Conservation (phyloP, 2,113 vertebrate genomes). For the Sialia sialis region DNA sequence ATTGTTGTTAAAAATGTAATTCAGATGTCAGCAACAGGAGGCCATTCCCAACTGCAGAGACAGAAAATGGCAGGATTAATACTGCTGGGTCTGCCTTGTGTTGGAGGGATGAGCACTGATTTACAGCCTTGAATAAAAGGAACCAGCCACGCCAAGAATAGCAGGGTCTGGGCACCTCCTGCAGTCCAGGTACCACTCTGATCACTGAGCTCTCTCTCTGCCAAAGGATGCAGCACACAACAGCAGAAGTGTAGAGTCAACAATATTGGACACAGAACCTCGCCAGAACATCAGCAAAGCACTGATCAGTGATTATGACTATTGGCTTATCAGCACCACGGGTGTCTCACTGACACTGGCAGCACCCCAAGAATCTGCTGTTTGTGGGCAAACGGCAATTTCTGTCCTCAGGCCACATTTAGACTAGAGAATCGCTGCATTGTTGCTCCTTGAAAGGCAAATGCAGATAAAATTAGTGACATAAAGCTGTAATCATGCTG, state of each 20-base stretch:
- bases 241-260: background rate
- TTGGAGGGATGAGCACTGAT: background rate
- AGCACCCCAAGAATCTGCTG: background rate
- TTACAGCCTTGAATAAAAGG: background rate
- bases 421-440: background rate
- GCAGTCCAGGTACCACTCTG: background rate
- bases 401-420: background rate
- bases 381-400: slow-evolving; percentile 4
- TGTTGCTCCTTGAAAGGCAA: slow-evolving; percentile 11
- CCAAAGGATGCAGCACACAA: background rate
- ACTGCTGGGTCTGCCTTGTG: background rate
- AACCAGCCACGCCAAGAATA: background rate
- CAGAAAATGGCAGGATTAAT: background rate
- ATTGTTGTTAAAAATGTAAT: slow-evolving; percentile 24
- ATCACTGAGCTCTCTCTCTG: background rate
- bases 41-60: background rate
- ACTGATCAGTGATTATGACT: background rate
- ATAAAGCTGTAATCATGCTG: background rate
- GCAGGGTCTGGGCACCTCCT: background rate
- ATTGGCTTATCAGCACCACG: background rate
- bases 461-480: background rate
- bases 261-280: background rate
- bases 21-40: slow-evolving; percentile 8
- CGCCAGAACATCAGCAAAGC: background rate
- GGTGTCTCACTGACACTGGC: background rate